Evolutionary conservation across 64 coral and sea anemone species (phyloP), one percentile per base, ranked within the genome.

Genomic region (Pocillopora damicornis): DNA sequence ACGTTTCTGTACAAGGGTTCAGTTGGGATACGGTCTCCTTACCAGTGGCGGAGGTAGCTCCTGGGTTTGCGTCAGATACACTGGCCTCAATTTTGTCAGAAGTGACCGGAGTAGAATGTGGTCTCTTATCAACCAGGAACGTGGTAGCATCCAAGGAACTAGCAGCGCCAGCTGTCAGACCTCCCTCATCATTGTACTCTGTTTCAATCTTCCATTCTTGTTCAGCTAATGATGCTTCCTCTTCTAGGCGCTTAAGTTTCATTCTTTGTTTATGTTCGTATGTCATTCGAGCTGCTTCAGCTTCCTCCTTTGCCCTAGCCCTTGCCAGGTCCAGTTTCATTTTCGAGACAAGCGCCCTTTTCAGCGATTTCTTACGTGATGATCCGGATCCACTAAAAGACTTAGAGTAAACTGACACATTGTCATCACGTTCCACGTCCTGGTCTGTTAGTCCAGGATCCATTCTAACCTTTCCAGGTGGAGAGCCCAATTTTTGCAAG

Each of bases 221-320:
- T 51, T 65, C 20, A 15, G 63, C 11, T 65, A 65, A 65, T 15
- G 63, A 3, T 65, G 61, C 81, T 84, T 84, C 81, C 35, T 84
- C 81, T 65, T 84, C 81, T 15, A 88, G 75, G 75, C 56, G 60
- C 59, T 0, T 65, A 65, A 65, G 13, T 65, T 76, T 2, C 34
- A 38, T 38, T 78, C 45, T 78, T 58, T 78, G 76, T 38, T 57
- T 78, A 1, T 58, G 76, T 58, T 59, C 76, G 38, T 58, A 78
- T 15, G 37, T 38, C 61, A 89, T 26, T 72, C 62, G 62, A 2
- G 76, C 87, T 10, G 17, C 67, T 76, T 89, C 77, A 14, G 45
- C 76, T 59, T 89, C 76, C 35, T 89, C 87, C 13, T 59, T 22
- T 72, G 38, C 61, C 37, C 35, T 38, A 76, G 37, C 75, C 16